A percentile compares a stretch with the other conserved stretches of the same genome.
phyloP scores from a whole-genome alignment of 2,113 vertebrate species.

The Plecotus auritus region DNA sequence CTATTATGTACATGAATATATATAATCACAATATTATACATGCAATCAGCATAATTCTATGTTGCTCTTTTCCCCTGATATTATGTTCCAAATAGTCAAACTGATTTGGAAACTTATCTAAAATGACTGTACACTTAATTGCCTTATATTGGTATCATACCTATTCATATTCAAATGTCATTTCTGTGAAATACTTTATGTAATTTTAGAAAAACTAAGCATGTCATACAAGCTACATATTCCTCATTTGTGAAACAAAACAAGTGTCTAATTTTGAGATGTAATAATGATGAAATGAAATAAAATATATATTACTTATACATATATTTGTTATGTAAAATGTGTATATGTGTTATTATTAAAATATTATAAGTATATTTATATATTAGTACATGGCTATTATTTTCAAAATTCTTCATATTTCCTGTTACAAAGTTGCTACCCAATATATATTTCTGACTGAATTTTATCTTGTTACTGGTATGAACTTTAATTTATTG shows the following conservation, averaged over 20 bases:
- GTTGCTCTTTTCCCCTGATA: neutral
- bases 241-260: neutral
- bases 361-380: neutral
- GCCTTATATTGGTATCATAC: neutral
- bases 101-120: neutral
- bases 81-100: neutral
- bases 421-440: neutral
- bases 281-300: neutral
- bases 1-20: too few species aligned
- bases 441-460: neutral
- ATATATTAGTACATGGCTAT: neutral
- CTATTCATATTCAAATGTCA: neutral
- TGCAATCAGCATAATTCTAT: neutral
- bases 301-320: neutral
- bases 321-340: neutral
- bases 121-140: neutral
- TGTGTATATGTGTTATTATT: neutral
- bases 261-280: neutral
- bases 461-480: neutral
- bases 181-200: neutral
- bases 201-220: neutral
- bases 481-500: neutral
- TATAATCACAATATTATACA: neutral
- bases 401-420: neutral
- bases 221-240: neutral